Conservation (phyloP, 2,113 vertebrate species). For the Vicugna pacos region DNA sequence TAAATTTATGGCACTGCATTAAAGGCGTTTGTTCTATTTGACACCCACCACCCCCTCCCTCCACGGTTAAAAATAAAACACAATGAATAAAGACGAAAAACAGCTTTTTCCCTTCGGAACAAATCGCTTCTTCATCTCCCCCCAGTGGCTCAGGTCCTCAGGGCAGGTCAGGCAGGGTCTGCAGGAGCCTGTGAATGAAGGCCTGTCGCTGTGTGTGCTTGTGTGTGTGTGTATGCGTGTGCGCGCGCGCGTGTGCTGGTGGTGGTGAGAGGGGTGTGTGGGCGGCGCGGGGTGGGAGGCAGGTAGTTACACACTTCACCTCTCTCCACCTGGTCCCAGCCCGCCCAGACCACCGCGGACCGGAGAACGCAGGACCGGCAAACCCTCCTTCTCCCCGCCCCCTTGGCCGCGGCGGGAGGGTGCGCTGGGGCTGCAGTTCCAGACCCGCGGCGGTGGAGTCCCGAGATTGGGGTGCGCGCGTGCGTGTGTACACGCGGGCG, state of each 20-base stretch:
- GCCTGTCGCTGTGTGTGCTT: neutral
- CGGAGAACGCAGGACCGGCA: neutral
- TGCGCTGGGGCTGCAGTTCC: conserved; percentile 44
- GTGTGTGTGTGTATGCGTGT: neutral
- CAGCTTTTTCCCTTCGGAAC: neutral
- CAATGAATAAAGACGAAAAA: conserved; percentile 47
- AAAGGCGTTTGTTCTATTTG: conserved; percentile 65
- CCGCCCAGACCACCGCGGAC: neutral
- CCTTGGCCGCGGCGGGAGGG: neutral
- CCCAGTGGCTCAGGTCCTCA: conserved; percentile 11
- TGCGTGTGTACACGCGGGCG: neutral
- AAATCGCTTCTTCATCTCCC: neutral
- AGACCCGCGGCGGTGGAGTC: neutral
- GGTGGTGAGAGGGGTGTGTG: neutral
- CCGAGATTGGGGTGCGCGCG: conserved; percentile 56
- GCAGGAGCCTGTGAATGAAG: conserved; percentile 6
- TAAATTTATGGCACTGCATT: conserved; percentile 86
- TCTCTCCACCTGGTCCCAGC: neutral
- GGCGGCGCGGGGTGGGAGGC: accelerated
- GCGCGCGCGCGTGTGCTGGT: neutral
- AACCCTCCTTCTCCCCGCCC: neutral
- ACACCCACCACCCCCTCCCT: neutral
- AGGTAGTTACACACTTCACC: neutral
- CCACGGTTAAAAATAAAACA: conserved; percentile 71
- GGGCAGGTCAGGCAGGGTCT: conserved; percentile 53